A percentile compares a stretch with the other conserved stretches of the same genome.
These are phyloP conservation scores for Hyposoter didymator DNA, from an alignment of 2,888 invertebrate genomes.

Conservation along the genomic window DNA sequence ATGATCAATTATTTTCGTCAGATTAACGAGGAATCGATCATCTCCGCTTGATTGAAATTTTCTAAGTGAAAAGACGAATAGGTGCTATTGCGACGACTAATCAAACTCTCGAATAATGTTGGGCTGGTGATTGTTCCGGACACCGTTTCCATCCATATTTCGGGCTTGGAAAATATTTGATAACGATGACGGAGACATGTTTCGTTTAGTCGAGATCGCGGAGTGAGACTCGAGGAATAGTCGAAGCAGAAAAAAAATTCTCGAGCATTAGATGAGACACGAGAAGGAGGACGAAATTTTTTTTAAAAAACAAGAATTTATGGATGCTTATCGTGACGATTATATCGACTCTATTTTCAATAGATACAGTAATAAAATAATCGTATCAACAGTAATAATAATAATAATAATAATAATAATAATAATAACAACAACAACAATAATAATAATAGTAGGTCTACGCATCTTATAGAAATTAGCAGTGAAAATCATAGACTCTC, in stretches of 20 bases:
- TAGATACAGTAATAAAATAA: conserved; percentile 47
- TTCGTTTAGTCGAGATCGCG: conserved; percentile 44
- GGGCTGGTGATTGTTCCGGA: background rate
- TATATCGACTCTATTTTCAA: conserved; percentile 37
- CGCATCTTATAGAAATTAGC: conserved; percentile 64
- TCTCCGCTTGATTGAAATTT: background rate
- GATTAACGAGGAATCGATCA: background rate
- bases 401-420: conserved; percentile 52
- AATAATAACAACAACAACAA: conserved; percentile 44
- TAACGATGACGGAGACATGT: conserved; percentile 45
- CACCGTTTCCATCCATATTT: background rate
- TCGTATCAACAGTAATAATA: conserved; percentile 23
- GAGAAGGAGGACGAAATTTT: conserved; percentile 21
- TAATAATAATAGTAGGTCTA: conserved; percentile 51
- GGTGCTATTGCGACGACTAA: background rate
- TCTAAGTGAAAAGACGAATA: background rate
- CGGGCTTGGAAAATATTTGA: conserved; percentile 2
- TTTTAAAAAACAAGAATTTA: conserved; percentile 34
- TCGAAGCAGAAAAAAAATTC: background rate
- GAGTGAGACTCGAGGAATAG: background rate
- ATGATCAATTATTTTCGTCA: background rate
- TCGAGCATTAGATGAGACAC: conserved; percentile 12
- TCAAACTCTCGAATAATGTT: background rate
- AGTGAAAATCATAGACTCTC: conserved; percentile 63
- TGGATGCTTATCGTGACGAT: background rate